A percentile compares a stretch with the other conserved stretches of the same genome.
These are phyloP conservation scores for Esox masquinongy DNA, from an alignment of 2,797 vertebrate species.

Conservation along the genomic window DNA sequence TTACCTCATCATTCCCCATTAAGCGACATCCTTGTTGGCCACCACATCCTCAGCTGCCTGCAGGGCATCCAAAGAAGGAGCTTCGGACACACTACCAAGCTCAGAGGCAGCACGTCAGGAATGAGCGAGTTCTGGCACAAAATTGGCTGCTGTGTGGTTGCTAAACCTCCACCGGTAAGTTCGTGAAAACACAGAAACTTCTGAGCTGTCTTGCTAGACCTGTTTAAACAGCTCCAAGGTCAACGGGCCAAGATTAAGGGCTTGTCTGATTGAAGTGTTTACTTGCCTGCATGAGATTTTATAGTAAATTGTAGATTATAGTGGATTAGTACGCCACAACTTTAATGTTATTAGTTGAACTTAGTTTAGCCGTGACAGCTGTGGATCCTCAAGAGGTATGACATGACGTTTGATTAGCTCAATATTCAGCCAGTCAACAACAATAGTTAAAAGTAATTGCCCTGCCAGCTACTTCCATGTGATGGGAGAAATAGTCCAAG, in stretches of 20 bases:
- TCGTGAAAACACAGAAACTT: constrained; percentile 14
- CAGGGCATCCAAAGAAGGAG: neutral
- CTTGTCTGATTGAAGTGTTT: constrained; percentile 1
- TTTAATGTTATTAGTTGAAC: neutral
- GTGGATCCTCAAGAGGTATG: neutral
- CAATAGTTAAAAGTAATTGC: neutral
- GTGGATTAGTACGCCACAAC: neutral
- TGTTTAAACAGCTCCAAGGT: neutral
- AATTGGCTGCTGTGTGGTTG: constrained; percentile 90
- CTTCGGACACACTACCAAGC: neutral
- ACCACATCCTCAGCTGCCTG: neutral
- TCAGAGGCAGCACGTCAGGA: constrained; percentile 11
- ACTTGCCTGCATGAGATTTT: neutral
- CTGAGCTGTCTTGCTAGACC: constrained; percentile 25
- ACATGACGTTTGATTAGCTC: neutral
- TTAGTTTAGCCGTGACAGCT: neutral
- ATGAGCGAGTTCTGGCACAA: constrained; percentile 98
- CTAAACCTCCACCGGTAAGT: constrained; percentile 90
- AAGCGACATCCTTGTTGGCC: neutral
- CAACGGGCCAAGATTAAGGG: neutral
- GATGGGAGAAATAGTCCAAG: neutral
- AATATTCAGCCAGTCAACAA: neutral
- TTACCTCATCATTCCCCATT: neutral
- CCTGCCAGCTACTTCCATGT: neutral
- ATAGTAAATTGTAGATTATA: neutral